Evolutionary conservation across 2,113 vertebrate genomes (phyloP).

Genomic region (Epinephelus fuscoguttatus): DNA sequence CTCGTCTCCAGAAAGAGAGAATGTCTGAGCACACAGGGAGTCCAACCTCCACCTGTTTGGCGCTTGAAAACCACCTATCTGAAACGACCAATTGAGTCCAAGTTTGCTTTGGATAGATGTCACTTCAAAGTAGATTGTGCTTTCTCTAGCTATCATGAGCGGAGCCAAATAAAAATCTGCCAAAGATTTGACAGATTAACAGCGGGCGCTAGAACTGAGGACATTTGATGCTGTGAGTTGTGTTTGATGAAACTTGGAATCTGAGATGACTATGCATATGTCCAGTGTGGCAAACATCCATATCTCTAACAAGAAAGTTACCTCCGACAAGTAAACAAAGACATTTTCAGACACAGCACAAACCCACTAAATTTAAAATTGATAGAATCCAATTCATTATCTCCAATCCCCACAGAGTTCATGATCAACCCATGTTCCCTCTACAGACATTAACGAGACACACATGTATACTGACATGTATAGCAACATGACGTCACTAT

Average conservation of each 20-base stretch:
- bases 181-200: slow-evolving; percentile 63
- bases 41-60: slow-evolving; percentile 73
- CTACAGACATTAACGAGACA: slow-evolving; percentile 64
- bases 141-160: slow-evolving; percentile 58
- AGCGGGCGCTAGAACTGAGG: slow-evolving; percentile 65
- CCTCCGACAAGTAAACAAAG: slow-evolving; percentile 63
- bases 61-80: slow-evolving; percentile 54
- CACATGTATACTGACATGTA: slow-evolving; percentile 75
- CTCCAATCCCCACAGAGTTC: slow-evolving; percentile 16
- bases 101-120: slow-evolving; percentile 71
- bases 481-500: slow-evolving; percentile 63
- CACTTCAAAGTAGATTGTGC: slow-evolving; percentile 60
- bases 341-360: slow-evolving; percentile 64
- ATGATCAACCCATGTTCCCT: slow-evolving; percentile 45
- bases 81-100: slow-evolving; percentile 62
- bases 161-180: slow-evolving; percentile 69
- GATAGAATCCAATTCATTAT: slow-evolving; percentile 30
- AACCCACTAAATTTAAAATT: slow-evolving; percentile 47
- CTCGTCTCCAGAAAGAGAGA: slow-evolving; percentile 66
- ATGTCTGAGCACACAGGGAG: slow-evolving; percentile 64
- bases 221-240: slow-evolving; percentile 65
- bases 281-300: slow-evolving; percentile 72
- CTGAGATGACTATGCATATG: slow-evolving; percentile 64
- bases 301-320: slow-evolving; percentile 68
- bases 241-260: slow-evolving; percentile 68